Percentiles rank a stretch among this genome's conserved stretches.
phyloP scores from a whole-genome alignment of 53 echinoderm and acorn worm species.

The Holothuria leucospilota region DNA sequence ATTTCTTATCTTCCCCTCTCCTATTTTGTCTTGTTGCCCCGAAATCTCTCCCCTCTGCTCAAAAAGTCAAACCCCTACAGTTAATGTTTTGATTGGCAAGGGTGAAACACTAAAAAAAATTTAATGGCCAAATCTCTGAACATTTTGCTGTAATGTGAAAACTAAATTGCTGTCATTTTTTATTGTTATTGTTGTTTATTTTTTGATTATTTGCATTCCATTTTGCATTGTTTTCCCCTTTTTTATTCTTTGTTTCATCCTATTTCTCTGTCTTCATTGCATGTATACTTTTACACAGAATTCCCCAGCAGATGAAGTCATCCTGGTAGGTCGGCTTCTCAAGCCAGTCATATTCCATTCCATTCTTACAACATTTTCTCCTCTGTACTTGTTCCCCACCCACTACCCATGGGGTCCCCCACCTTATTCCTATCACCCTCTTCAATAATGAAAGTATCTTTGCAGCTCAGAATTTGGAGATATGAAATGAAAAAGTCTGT shows the following conservation, averaged over 20 bases:
- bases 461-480: too few relatives aligned
- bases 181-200: not conserved
- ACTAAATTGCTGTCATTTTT: not conserved
- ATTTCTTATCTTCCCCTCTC: too few relatives aligned
- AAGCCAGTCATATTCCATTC: not conserved
- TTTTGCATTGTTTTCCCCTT: not conserved
- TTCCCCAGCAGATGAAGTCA: constrained; percentile 41
- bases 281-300: constrained; percentile 42
- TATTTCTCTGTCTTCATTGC: constrained; percentile 20
- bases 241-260: constrained; percentile 7
- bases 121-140: not conserved
- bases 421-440: too few relatives aligned
- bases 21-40: not conserved
- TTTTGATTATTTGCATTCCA: not conserved
- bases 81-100: not conserved
- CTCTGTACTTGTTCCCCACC: not conserved
- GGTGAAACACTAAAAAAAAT: not conserved
- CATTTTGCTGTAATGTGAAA: not conserved
- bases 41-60: not conserved
- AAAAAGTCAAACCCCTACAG: not conserved
- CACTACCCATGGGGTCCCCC: too few relatives aligned
- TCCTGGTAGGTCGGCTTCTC: constrained; percentile 24
- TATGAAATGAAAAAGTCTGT: too few relatives aligned
- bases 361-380: not conserved
- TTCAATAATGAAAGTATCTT: too few relatives aligned